Evolutionary conservation across 2,888 invertebrate species (phyloP).

Genomic region (Drosophila quinaria): DNA sequence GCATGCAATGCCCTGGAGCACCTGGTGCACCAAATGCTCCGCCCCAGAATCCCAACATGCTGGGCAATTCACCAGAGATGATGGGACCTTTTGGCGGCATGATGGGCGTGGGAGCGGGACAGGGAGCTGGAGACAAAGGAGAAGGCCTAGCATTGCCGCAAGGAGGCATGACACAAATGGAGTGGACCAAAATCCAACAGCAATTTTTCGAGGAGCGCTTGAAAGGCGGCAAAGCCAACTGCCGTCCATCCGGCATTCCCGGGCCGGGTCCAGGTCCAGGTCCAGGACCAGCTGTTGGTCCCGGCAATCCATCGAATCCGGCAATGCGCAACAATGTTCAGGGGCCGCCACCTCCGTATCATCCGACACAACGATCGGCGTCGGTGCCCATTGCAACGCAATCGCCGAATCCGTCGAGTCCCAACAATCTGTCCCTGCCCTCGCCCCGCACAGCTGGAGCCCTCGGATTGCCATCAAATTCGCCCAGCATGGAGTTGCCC

Average conservation of each 20-base stretch:
- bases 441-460: constrained; percentile 87
- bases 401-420: constrained; percentile 91
- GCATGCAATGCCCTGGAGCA: constrained; percentile 37
- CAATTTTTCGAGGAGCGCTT: constrained; percentile 91
- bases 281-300: constrained; percentile 2
- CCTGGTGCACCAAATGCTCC: constrained; percentile 38
- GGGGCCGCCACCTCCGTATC: constrained; percentile 93
- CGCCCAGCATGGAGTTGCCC: constrained; percentile 88
- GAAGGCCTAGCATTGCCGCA: constrained; percentile 54
- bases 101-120: constrained; percentile 48
- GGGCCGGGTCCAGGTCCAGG: constrained; percentile 43
- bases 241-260: constrained; percentile 41
- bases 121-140: constrained; percentile 50
- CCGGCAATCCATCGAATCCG: constrained; percentile 30
- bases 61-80: constrained; percentile 66
- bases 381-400: constrained; percentile 91
- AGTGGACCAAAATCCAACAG: constrained; percentile 96
- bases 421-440: constrained; percentile 91
- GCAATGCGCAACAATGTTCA: constrained; percentile 83
- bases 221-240: constrained; percentile 85
- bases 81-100: constrained; percentile 49
- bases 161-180: constrained; percentile 89
- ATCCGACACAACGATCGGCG: constrained; percentile 90
- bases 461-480: constrained; percentile 88
- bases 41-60: constrained; percentile 23